These are phyloP conservation scores for Notarius lentiginosus DNA, from an alignment of 2,113 vertebrate genomes.

Conservation along the genomic window DNA sequence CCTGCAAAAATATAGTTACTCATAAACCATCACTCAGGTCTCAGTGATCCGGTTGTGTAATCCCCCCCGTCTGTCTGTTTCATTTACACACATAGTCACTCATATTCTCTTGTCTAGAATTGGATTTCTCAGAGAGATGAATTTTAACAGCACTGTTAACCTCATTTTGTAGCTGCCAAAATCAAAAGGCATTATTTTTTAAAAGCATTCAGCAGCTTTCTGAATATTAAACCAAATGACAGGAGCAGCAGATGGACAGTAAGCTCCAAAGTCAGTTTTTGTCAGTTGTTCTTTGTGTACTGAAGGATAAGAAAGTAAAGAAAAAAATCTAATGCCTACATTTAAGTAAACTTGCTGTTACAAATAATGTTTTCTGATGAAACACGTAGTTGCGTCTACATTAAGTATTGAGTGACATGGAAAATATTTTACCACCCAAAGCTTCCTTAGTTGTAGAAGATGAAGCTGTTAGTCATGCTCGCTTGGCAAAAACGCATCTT, in stretches of 20 bases:
- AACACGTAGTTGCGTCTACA: background rate
- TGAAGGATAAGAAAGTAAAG: constrained; percentile 6
- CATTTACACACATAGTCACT: constrained; percentile 6
- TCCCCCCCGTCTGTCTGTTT: constrained; percentile 19
- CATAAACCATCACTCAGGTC: constrained; percentile 37
- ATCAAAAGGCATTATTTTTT: constrained; percentile 58
- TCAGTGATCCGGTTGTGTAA: constrained; percentile 43
- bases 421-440: background rate
- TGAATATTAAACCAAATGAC: constrained; percentile 52
- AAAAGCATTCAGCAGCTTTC: constrained; percentile 42
- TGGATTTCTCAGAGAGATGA: constrained; percentile 39
- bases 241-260: constrained; percentile 59
- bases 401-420: background rate
- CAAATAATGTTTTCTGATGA: background rate
- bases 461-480: background rate
- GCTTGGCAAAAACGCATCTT: constrained; percentile 1
- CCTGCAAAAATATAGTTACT: constrained; percentile 28
- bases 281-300: constrained; percentile 42
- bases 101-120: constrained; percentile 29
- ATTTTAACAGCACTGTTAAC: constrained; percentile 45
- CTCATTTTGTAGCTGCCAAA: constrained; percentile 47
- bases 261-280: constrained; percentile 56
- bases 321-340: background rate
- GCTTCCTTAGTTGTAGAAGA: background rate
- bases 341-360: background rate